phyloP scores from a whole-genome alignment of 2,113 vertebrate species.

The Crotalus horridus region DNA sequence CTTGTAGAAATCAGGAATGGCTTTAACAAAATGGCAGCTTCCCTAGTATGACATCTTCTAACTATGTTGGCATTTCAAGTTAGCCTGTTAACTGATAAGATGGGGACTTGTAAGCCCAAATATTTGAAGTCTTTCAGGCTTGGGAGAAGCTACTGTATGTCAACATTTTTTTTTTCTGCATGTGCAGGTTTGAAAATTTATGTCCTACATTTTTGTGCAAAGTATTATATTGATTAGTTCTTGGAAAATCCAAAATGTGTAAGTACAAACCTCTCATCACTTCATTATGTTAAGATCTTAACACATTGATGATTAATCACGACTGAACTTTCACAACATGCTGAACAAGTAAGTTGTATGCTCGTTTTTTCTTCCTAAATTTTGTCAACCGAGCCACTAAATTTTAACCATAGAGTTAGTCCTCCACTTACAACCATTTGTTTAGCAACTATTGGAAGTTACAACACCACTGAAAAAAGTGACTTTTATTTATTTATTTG shows the following conservation, averaged over 20 bases:
- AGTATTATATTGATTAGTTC: neutral
- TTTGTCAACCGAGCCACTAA: neutral
- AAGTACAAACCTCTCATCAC: neutral
- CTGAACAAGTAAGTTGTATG: neutral
- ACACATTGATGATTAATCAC: neutral
- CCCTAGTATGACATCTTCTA: neutral
- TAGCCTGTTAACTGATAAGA: neutral
- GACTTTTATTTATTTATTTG: no score
- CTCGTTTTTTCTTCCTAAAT: neutral
- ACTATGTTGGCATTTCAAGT: neutral
- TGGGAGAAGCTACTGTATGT: neutral
- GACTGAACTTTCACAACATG: neutral
- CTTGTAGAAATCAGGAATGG: neutral
- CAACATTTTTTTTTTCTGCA: neutral
- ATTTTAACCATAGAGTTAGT: neutral
- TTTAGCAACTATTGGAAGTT: no score
- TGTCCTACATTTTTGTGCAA: neutral
- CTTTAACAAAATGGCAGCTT: neutral
- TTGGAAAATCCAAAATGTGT: neutral
- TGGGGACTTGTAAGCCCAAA: neutral
- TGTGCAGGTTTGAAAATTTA: neutral
- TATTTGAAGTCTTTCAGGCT: neutral
- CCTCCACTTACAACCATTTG: no score
- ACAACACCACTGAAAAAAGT: no score
- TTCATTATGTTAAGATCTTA: neutral